A percentile compares a stretch with the other conserved stretches of the same genome.
Evolutionary conservation across 2,888 invertebrate species (phyloP).

Genomic region (Brachyptera risi): DNA sequence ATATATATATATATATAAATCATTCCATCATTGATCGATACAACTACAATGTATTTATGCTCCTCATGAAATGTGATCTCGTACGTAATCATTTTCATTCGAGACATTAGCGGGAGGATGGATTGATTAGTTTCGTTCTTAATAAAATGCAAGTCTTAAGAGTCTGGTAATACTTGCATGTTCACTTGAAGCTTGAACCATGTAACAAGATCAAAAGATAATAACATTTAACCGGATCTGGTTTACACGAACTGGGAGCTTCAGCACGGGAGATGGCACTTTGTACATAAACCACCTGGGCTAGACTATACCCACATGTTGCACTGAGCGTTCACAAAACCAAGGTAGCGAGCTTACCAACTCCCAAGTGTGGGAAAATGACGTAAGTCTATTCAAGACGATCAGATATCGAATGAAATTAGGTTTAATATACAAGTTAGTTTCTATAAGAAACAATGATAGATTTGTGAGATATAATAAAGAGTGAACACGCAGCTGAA

Average conservation of each 20-base stretch:
- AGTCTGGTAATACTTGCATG: too few relatives aligned
- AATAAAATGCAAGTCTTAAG: too few relatives aligned
- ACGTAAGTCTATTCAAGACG: not conserved
- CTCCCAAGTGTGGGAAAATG: not conserved
- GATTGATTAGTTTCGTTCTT: not conserved
- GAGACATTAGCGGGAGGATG: too few relatives aligned
- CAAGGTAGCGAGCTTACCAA: not conserved
- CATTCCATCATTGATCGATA: too few relatives aligned
- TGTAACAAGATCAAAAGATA: conserved; percentile 7
- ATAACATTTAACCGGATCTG: conserved; percentile 1
- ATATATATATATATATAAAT: too few relatives aligned
- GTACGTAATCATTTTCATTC: too few relatives aligned
- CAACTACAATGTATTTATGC: too few relatives aligned
- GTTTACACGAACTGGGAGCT: not conserved
- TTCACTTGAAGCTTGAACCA: conserved; percentile 5
- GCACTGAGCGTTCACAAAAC: not conserved
- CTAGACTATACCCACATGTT: not conserved
- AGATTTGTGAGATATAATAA: not conserved
- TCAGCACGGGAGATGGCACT: conserved; percentile 3
- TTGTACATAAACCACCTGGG: not conserved
- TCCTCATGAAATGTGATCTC: too few relatives aligned
- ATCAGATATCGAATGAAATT: not conserved
- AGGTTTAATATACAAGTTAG: not conserved
- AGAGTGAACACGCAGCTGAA: not conserved
- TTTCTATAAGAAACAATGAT: not conserved